These are phyloP conservation scores for Hycleus phaleratus DNA, from an alignment of 1,140 invertebrate species.

Conservation along the genomic window DNA sequence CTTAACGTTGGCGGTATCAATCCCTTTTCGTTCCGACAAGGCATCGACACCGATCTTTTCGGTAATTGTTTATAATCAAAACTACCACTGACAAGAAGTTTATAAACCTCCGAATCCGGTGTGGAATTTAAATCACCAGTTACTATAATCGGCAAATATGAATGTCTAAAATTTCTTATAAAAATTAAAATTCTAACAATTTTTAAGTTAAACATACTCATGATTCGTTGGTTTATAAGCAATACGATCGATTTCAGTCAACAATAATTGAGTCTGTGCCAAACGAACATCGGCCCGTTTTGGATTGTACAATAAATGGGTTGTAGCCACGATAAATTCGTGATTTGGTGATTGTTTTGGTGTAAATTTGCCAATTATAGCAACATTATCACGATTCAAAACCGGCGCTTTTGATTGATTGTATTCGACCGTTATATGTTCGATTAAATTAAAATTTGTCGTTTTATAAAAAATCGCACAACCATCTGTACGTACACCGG, in stretches of 20 bases:
- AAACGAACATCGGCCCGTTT: conserved; percentile 78
- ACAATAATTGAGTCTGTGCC: conserved; percentile 71
- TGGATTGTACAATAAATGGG: conserved; percentile 92
- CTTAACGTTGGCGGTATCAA: conserved; percentile 49
- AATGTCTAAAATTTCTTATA: background rate
- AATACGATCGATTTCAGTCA: conserved; percentile 75
- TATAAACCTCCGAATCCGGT: conserved; percentile 62
- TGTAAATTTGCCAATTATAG: conserved; percentile 66
- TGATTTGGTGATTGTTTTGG: conserved; percentile 42
- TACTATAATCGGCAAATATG: conserved; percentile 62
- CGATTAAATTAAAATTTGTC: conserved; percentile 53
- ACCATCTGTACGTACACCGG: conserved; percentile 61
- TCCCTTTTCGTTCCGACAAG: conserved; percentile 21
- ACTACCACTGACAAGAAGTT: conserved; percentile 60
- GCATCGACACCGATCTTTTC: conserved; percentile 16
- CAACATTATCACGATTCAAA: conserved; percentile 83
- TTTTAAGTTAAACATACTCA: background rate
- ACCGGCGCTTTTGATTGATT: conserved; percentile 44
- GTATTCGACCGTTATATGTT: conserved; percentile 56
- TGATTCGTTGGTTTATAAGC: conserved; percentile 44
- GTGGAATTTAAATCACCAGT: conserved; percentile 86
- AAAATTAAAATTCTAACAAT: background rate
- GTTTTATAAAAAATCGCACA: conserved; percentile 76
- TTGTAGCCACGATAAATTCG: conserved; percentile 75
- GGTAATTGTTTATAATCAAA: conserved; percentile 50